These are phyloP conservation scores for Crambe crambe DNA, from an alignment of 37 sponge, comb jelly and placozoan genomes.

Conservation along the genomic window DNA sequence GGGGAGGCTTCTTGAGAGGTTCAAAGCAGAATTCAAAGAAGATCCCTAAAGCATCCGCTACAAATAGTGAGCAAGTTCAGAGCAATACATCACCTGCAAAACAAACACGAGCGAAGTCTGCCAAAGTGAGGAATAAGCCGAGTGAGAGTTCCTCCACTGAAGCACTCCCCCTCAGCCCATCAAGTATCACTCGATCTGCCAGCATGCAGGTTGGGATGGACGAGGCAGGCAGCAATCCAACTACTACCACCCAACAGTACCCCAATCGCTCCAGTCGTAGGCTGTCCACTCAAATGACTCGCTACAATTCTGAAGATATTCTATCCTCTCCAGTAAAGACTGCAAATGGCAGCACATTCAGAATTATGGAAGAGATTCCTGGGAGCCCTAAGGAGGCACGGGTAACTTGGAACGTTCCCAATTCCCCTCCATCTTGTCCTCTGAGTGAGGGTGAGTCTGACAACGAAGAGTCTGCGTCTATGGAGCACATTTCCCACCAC, in stretches of 20 bases:
- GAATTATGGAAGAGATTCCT: constrained; percentile 6
- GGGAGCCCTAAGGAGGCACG: background rate
- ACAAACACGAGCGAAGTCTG: background rate
- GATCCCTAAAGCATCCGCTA: background rate
- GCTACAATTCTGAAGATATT: background rate
- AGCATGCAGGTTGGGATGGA: constrained; percentile 1
- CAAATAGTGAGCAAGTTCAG: background rate
- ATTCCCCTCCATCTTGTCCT: background rate
- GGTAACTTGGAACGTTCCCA: background rate
- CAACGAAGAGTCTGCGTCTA: constrained; percentile 10
- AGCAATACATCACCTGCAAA: background rate
- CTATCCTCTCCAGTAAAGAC: background rate
- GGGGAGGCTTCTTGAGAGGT: constrained; percentile 1
- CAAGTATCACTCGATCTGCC: background rate
- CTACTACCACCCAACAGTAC: background rate
- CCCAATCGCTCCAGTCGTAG: no score
- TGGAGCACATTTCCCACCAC: background rate
- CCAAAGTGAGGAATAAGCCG: constrained; percentile 3
- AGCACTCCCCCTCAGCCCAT: background rate
- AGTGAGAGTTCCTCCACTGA: background rate
- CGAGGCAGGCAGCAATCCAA: background rate
- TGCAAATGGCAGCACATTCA: background rate
- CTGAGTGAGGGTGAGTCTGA: constrained; percentile 21
- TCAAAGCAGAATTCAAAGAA: constrained; percentile 15
- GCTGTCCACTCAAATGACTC: no score